Conservation (phyloP, 2,113 vertebrate species). For the Stegostoma tigrinum region DNA sequence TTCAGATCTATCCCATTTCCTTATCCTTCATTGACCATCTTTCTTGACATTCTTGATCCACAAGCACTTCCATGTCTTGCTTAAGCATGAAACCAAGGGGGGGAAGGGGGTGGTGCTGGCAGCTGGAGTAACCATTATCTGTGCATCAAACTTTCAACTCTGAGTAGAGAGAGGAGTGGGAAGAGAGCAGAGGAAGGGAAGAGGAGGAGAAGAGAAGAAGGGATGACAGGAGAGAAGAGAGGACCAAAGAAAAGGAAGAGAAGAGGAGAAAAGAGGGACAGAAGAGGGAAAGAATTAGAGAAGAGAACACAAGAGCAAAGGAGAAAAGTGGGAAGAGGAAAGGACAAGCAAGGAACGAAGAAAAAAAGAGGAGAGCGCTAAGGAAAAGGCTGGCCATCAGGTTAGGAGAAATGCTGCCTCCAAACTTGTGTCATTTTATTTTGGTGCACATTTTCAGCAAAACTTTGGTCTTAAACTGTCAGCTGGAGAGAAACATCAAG, state of each 20-base stretch:
- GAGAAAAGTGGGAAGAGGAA: not conserved
- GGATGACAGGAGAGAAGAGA: not conserved
- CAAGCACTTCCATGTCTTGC: not conserved
- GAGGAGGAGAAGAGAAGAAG: not conserved
- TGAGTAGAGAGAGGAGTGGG: not conserved
- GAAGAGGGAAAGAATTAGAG: no score
- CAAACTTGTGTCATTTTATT: no score
- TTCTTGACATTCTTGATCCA: not conserved
- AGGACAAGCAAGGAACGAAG: no score
- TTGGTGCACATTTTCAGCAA: no score
- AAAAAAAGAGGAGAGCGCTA: no score
- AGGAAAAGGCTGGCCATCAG: no score
- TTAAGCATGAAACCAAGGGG: not conserved
- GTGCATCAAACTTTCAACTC: no score
- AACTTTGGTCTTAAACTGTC: no score
- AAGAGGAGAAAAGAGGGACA: not conserved
- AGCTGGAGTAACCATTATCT: no score
- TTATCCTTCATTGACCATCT: not conserved
- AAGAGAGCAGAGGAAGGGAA: not conserved
- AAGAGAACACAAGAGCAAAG: not conserved
- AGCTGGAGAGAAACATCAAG: no score
- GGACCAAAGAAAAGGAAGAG: not conserved
- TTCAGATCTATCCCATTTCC: not conserved
- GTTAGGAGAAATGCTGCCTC: no score
- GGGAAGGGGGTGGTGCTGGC: not conserved